phyloP scores from a whole-genome alignment of 2,888 invertebrate species.

The Cynaeus angustus region DNA sequence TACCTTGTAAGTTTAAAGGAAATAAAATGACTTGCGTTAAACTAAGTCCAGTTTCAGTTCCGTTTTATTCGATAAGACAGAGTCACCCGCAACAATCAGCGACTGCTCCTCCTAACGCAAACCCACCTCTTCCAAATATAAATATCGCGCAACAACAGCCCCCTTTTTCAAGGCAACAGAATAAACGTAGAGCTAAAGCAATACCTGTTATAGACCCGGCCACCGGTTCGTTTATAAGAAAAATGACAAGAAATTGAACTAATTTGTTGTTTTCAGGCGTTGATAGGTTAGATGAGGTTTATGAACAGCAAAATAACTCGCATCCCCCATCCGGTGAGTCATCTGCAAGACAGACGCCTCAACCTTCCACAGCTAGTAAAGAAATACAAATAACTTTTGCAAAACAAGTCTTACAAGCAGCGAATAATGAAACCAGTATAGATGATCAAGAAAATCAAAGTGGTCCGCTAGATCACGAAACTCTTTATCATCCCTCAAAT shows the following conservation, averaged over 20 bases:
- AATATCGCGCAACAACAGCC: constrained; percentile 51
- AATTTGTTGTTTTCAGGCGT: constrained; percentile 64
- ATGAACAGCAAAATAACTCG: constrained; percentile 65
- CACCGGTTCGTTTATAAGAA: constrained; percentile 61
- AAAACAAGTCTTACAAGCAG: constrained; percentile 65
- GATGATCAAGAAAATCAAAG: constrained; percentile 50
- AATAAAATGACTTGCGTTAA: constrained; percentile 9
- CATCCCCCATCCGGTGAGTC: constrained; percentile 71
- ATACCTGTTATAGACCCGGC: constrained; percentile 69
- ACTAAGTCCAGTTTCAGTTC: constrained; percentile 30
- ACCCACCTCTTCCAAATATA: constrained; percentile 49
- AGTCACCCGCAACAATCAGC: constrained; percentile 54
- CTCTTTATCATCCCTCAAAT: constrained; percentile 46
- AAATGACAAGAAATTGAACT: constrained; percentile 1
- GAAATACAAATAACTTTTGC: constrained; percentile 68
- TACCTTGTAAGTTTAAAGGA: constrained; percentile 54
- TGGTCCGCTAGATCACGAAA: constrained; percentile 30
- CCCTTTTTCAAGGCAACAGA: constrained; percentile 54
- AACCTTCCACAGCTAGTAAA: constrained; percentile 65
- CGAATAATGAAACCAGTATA: constrained; percentile 54
- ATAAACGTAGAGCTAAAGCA: constrained; percentile 64
- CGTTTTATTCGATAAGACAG: constrained; percentile 43
- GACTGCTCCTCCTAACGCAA: constrained; percentile 53
- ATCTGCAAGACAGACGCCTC: constrained; percentile 73
- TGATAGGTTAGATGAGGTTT: constrained; percentile 70